Percentiles rank a stretch among this genome's conserved stretches.
phyloP scores from a whole-genome alignment of 2,113 vertebrate species.

The Semnornis frantzii region DNA sequence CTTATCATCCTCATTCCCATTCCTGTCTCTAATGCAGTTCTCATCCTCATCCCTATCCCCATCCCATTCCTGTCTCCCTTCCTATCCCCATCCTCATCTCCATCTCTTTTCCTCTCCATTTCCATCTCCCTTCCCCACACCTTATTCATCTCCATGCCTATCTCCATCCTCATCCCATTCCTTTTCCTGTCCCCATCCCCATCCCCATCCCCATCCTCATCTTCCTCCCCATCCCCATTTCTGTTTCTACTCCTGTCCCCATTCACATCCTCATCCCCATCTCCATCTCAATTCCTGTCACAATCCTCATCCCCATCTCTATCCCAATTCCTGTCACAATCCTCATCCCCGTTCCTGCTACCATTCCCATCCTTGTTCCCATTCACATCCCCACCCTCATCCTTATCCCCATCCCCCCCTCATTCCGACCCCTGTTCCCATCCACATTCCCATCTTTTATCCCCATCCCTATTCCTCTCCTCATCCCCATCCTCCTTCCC shows the following conservation, averaged over 20 bases:
- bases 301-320: background rate
- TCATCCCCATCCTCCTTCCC: too few species aligned
- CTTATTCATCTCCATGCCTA: background rate
- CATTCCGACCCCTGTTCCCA: background rate
- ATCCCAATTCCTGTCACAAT: background rate
- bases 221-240: background rate
- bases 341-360: background rate
- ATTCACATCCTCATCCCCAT: background rate
- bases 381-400: background rate
- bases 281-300: background rate
- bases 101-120: background rate
- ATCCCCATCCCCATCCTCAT: background rate
- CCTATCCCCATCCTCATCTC: background rate
- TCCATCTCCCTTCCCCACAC: background rate
- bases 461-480: background rate
- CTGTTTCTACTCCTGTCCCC: background rate
- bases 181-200: background rate
- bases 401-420: background rate
- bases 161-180: background rate
- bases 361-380: background rate
- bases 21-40: fast-evolving
- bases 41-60: fast-evolving
- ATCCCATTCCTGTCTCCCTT: fast-evolving
- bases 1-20: too few species aligned
- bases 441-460: background rate